phyloP scores from a whole-genome alignment of 2,113 vertebrate species.

The Orycteropus afer region DNA sequence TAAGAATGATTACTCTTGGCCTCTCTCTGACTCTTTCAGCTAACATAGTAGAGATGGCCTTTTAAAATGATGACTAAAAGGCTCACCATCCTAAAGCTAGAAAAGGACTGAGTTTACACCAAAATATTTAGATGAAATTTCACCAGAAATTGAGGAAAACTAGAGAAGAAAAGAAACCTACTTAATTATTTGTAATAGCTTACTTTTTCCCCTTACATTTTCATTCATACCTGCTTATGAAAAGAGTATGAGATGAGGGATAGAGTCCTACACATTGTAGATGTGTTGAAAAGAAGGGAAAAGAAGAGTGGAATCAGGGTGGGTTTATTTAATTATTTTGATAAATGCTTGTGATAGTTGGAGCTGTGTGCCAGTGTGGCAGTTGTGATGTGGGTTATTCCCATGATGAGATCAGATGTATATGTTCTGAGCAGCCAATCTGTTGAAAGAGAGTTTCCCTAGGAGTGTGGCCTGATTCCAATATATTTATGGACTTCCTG shows the following conservation, averaged over 20 bases:
- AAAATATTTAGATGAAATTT: not conserved
- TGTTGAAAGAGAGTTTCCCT: no score
- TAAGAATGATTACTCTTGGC: constrained; percentile 42
- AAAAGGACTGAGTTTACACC: constrained; percentile 10
- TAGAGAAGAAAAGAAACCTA: not conserved
- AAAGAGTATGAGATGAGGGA: not conserved
- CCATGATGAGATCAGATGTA: no score
- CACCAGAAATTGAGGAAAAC: not conserved
- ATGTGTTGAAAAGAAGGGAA: not conserved
- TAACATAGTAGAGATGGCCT: not conserved
- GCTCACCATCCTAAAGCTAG: not conserved
- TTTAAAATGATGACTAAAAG: constrained; percentile 33
- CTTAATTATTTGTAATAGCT: not conserved
- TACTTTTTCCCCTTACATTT: no score
- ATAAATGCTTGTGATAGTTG: no score
- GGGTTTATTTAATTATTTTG: not conserved
- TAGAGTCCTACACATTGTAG: not conserved
- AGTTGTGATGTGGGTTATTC: no score
- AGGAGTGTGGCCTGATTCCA: no score
- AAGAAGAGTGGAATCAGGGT: not conserved
- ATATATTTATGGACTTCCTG: no score
- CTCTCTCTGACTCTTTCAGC: not conserved
- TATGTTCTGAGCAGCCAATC: no score
- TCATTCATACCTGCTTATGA: not conserved
- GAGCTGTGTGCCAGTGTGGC: no score